Base-by-base conservation (phyloP, 2,113 vertebrate genomes). In the Pungitius pungitius region DNA sequence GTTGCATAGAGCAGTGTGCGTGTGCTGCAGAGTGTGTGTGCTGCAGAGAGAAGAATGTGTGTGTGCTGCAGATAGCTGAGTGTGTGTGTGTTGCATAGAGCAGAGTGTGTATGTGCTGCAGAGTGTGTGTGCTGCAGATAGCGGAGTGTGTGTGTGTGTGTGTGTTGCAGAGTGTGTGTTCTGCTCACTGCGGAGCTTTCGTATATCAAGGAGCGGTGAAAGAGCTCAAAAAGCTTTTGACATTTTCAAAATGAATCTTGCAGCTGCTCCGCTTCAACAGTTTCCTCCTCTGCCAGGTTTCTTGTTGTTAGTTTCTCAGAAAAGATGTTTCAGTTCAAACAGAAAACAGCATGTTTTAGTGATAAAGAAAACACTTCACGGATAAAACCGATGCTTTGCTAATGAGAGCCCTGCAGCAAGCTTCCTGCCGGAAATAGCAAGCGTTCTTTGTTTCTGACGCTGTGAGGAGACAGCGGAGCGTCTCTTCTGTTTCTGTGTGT, bases 381-480 rank as follows among this genome's bases (percentile, higher is more conserved):
- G 49, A 45, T 54, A 27, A 73, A 80, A 58, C 24, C 2, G 22
- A 30, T 40, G 56, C 18, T 63, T 52, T 55, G 51, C 67, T 78
- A 76, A 85, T 66, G 49, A 78, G 5, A 3, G 27, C 57, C 63
- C 63, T 8, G 30, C 54, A 82, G 79, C 58, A 1, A 7, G 13
- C 2, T 13, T 78, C 55, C 47, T 30, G 52, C 58, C 43, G 0
- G 14, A 45, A 75, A 75, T 30, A 64, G 55, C 12, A 58, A 45
- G 40, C 11, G 6, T 0, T 43, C 33, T 61, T 4, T 10, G 6
- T 3, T 22, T 61, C 20, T 56, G 30, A 27, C 30, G 47, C 15
- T 26, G 26, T 14, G 40, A 52, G 30, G 42, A 37, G 5, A 33
- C 52, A 62, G 65, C 8, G 0, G 17, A 35, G 45, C 22, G 27